Conservation (phyloP, 2,113 vertebrate genomes). For the Mastomys coucha region DNA sequence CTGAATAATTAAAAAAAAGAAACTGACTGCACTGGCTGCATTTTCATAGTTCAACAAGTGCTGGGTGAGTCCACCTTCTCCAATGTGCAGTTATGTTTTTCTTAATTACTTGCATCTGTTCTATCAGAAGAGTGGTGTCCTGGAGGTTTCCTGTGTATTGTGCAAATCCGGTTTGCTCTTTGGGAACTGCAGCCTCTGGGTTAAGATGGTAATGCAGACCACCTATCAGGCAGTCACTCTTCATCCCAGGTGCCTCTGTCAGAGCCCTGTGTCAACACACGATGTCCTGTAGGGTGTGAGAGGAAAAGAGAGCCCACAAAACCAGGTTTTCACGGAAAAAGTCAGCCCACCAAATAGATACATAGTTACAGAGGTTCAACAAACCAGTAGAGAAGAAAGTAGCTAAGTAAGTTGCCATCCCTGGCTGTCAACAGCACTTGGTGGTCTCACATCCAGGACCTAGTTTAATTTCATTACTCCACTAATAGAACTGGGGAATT, state of each 20-base stretch:
- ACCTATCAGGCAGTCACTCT: neutral
- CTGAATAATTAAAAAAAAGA: conserved; percentile 86
- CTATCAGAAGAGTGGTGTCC: conserved; percentile 41
- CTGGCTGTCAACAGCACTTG: neutral
- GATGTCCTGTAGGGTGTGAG: neutral
- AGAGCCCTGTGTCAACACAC: conserved; percentile 37
- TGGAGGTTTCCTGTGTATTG: conserved; percentile 61
- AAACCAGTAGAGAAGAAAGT: neutral
- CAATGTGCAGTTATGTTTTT: conserved; percentile 75
- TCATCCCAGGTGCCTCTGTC: neutral
- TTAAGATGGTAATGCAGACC: neutral
- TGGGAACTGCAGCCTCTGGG: neutral
- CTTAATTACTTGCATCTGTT: conserved; percentile 79
- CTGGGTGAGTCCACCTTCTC: conserved; percentile 82
- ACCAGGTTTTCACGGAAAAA: neutral
- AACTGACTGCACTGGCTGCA: conserved; percentile 75
- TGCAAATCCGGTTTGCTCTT: conserved; percentile 44
- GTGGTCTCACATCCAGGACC: neutral
- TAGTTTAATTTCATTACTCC: neutral
- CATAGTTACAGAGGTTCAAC: neutral
- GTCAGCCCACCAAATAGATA: neutral
- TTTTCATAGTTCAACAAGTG: conserved; percentile 81
- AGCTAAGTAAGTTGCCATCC: neutral
- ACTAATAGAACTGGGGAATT: neutral
- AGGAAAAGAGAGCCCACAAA: neutral